These are phyloP conservation scores for Camponotus vicinus DNA, from an alignment of 1,140 invertebrate species.

Conservation along the genomic window DNA sequence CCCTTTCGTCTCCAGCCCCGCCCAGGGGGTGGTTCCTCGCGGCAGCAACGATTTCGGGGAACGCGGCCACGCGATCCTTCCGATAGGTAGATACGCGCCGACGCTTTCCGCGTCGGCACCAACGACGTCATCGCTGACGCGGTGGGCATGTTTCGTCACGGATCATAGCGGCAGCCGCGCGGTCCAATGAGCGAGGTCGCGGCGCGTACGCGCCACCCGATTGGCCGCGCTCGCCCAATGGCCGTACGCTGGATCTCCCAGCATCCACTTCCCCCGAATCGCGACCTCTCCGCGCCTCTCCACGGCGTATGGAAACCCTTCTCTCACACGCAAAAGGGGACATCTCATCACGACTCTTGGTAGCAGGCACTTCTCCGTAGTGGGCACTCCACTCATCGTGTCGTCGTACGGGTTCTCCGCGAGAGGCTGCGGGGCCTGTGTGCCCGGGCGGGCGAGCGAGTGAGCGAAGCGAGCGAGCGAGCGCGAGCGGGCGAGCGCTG, in stretches of 20 bases:
- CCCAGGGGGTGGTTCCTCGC: too few species aligned
- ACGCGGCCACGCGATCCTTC: conserved; percentile 12
- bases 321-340: conserved; percentile 85
- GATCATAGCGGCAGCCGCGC: background rate
- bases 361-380: conserved; percentile 85
- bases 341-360: conserved; percentile 85
- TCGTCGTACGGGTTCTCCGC: conserved; percentile 78
- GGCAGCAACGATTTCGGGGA: conserved; percentile 23
- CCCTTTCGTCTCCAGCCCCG: conserved; percentile 2
- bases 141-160: background rate
- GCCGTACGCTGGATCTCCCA: conserved; percentile 51
- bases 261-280: conserved; percentile 57
- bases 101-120: background rate
- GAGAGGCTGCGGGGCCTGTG: conserved; percentile 76
- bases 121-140: conserved; percentile 19
- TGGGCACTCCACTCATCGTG: conserved; percentile 84
- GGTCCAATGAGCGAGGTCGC: conserved; percentile 58
- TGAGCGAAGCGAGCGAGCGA: conserved; percentile 66
- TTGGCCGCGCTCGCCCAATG: conserved; percentile 79
- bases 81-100: conserved; percentile 57
- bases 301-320: conserved; percentile 76
- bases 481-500: conserved; percentile 74
- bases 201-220: background rate
- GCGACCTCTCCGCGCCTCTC: conserved; percentile 51
- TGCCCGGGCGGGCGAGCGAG: conserved; percentile 69